These are phyloP conservation scores for Neosalanx taihuensis DNA, from an alignment of 2,797 vertebrate species.

Conservation along the genomic window DNA sequence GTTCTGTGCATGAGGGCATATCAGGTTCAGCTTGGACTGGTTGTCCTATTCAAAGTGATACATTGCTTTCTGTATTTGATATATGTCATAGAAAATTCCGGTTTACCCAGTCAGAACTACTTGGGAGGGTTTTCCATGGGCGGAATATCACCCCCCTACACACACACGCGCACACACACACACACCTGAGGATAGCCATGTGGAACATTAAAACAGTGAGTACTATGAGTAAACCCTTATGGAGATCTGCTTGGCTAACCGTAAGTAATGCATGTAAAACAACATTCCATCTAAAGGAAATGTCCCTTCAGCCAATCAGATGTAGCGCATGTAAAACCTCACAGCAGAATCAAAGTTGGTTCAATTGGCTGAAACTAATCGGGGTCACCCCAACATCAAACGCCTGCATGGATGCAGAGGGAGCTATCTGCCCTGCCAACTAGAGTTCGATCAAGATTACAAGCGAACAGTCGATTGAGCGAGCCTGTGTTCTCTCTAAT, in stretches of 20 bases:
- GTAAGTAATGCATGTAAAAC: neutral
- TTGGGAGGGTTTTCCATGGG: neutral
- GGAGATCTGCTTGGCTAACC: neutral
- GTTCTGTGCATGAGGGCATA: slow-evolving; percentile 24
- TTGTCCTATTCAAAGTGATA: slow-evolving; percentile 14
- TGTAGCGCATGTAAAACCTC: neutral
- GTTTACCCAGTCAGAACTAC: neutral
- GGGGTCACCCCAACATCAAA: slow-evolving; percentile 1
- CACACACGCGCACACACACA: neutral
- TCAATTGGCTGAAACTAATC: slow-evolving; percentile 3
- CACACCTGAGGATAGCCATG: too few species aligned
- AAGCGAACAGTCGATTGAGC: neutral
- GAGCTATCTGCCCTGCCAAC: neutral
- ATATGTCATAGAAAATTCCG: slow-evolving; percentile 12
- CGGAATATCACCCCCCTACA: too few species aligned
- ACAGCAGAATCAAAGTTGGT: slow-evolving; percentile 7
- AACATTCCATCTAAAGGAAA: slow-evolving; percentile 1
- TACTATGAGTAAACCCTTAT: neutral
- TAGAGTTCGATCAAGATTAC: neutral
- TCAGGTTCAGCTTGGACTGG: slow-evolving; percentile 12
- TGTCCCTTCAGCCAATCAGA: neutral
- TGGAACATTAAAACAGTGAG: neutral
- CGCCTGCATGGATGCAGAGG: neutral
- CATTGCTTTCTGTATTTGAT: slow-evolving; percentile 18
- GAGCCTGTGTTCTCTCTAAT: neutral